These are phyloP conservation scores for Bostrychus sinensis DNA, from an alignment of 2,113 vertebrate species.

Conservation along the genomic window DNA sequence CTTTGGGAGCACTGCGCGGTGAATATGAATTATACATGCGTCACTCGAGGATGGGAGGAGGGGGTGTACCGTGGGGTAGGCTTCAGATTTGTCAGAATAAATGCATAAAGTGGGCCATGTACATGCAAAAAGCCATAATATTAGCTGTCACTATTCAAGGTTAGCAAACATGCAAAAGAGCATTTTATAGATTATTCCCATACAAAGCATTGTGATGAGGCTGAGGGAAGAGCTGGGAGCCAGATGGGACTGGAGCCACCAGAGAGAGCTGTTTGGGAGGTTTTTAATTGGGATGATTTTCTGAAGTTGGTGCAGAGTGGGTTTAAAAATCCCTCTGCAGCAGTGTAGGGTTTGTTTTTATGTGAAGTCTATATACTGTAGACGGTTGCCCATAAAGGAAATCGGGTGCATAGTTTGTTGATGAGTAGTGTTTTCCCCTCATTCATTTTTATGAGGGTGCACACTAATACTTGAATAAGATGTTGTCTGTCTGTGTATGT, in stretches of 20 bases:
- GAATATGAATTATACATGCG: slow-evolving; percentile 62
- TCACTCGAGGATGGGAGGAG: not conserved
- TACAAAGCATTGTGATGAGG: slow-evolving; percentile 40
- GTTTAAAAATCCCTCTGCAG: not conserved
- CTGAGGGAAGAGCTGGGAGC: slow-evolving; percentile 46
- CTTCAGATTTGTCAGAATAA: slow-evolving; percentile 55
- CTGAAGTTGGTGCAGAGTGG: not conserved
- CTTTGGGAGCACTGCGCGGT: slow-evolving; percentile 21
- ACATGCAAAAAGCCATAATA: slow-evolving; percentile 40
- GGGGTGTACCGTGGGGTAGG: slow-evolving; percentile 9
- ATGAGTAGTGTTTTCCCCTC: too few relatives aligned
- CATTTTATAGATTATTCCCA: slow-evolving; percentile 45
- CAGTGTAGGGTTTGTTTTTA: not conserved
- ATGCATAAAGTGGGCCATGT: slow-evolving; percentile 37
- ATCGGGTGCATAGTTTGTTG: too few relatives aligned
- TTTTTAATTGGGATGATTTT: slow-evolving; percentile 3
- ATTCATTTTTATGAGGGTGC: too few relatives aligned
- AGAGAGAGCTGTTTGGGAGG: slow-evolving; percentile 18
- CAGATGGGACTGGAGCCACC: slow-evolving; percentile 18
- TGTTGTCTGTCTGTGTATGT: too few relatives aligned
- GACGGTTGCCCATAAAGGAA: too few relatives aligned
- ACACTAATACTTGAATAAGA: too few relatives aligned
- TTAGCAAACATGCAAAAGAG: slow-evolving; percentile 54
- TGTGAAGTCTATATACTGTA: too few relatives aligned
- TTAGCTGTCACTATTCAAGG: slow-evolving; percentile 63